Conservation (phyloP, 2,888 invertebrate genomes). For the Thalpophila matura region DNA sequence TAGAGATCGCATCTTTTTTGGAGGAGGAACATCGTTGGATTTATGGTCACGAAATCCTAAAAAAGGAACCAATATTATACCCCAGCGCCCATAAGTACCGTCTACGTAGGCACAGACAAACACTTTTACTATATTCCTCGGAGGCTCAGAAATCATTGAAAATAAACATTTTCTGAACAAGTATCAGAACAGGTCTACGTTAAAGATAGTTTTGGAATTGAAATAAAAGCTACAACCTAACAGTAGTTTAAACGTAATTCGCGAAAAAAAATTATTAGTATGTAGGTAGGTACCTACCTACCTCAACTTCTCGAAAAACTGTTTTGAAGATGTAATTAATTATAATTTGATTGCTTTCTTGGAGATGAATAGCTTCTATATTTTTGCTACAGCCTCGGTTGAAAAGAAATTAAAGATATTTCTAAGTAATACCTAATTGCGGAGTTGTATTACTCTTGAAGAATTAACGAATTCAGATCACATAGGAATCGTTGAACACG, state of each 20-base stretch:
- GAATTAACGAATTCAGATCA: constrained; percentile 59
- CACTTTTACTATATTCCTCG: constrained; percentile 3
- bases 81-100: constrained; percentile 4
- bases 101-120: constrained; percentile 13
- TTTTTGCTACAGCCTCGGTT: neutral
- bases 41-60: constrained; percentile 17
- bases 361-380: neutral
- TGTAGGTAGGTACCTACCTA: neutral
- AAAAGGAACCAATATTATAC: constrained; percentile 29
- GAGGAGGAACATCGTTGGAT: constrained; percentile 22
- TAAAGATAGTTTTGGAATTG: neutral
- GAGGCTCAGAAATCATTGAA: constrained; percentile 8
- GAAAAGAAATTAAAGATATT: constrained; percentile 15
- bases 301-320: constrained; percentile 4
- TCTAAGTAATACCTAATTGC: constrained; percentile 34
- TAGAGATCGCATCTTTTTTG: constrained; percentile 15
- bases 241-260: neutral
- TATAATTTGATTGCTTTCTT: constrained; percentile 7
- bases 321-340: constrained; percentile 2
- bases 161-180: constrained; percentile 14
- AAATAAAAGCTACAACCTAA: neutral
- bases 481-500: constrained; percentile 44
- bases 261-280: neutral
- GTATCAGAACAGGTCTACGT: neutral
- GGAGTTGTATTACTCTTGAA: constrained; percentile 48